These are phyloP conservation scores for Empis livida DNA, from an alignment of 2,888 invertebrate species.

Conservation along the genomic window DNA sequence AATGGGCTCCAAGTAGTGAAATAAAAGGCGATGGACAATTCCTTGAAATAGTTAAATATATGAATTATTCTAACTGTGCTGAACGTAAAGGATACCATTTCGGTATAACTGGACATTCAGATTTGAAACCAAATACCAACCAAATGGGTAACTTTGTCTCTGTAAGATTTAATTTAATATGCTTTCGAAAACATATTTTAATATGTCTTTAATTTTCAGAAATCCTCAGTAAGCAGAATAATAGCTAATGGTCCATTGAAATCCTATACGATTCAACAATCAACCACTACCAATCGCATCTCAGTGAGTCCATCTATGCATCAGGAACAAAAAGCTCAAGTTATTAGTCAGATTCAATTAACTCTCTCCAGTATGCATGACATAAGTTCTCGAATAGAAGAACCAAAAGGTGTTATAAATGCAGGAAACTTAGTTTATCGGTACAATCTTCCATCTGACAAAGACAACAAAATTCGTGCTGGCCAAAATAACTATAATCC, in stretches of 20 bases:
- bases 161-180: conserved; percentile 22
- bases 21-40: conserved; percentile 35
- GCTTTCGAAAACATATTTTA: background rate
- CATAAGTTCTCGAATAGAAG: background rate
- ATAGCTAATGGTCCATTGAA: conserved; percentile 42
- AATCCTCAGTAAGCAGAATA: conserved; percentile 43
- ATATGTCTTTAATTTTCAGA: conserved; percentile 25
- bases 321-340: conserved; percentile 47
- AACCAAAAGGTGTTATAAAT: conserved; percentile 19
- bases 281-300: conserved; percentile 48
- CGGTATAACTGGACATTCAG: conserved; percentile 43
- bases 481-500: conserved; percentile 6
- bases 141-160: conserved; percentile 41
- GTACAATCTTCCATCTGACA: conserved; percentile 32
- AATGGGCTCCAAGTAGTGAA: conserved; percentile 39
- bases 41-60: conserved; percentile 53
- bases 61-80: conserved; percentile 49
- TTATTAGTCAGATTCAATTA: conserved; percentile 46
- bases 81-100: conserved; percentile 50
- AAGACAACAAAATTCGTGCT: conserved; percentile 18
- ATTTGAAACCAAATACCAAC: conserved; percentile 40
- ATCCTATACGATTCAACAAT: conserved; percentile 49
- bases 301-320: conserved; percentile 44
- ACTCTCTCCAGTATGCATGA: conserved; percentile 31
- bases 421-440: conserved; percentile 44